Conservation (phyloP, 2,888 invertebrate genomes). For the Blastobasis adustella region DNA sequence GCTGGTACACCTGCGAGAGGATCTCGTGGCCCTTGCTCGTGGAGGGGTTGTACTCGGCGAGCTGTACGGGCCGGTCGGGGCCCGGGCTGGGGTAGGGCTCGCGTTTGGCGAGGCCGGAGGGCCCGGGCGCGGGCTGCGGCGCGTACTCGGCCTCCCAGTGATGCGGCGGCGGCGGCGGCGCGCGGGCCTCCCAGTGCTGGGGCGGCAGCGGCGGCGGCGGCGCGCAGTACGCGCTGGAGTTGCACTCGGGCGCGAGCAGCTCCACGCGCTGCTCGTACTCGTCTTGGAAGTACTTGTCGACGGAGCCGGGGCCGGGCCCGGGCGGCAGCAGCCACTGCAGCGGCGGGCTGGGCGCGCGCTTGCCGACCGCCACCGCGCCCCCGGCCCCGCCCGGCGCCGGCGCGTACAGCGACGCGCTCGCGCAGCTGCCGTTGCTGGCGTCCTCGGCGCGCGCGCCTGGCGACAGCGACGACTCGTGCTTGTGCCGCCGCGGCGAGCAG, state of each 20-base stretch:
- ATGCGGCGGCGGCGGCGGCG: conserved; percentile 77
- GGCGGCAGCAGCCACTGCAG: conserved; percentile 84
- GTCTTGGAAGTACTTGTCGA: conserved; percentile 76
- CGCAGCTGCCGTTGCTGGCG: conserved; percentile 80
- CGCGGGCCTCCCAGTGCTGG: conserved; percentile 79
- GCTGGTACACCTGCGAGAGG: conserved; percentile 93
- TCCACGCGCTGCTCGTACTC: conserved; percentile 82
- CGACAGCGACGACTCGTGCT: conserved; percentile 78
- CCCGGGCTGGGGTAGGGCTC: conserved; percentile 62
- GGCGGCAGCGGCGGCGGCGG: conserved; percentile 60
- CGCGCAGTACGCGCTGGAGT: conserved; percentile 63
- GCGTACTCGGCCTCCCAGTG: conserved; percentile 79
- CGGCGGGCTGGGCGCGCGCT: conserved; percentile 68
- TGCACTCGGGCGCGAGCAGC: conserved; percentile 60
- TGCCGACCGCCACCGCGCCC: conserved; percentile 23
- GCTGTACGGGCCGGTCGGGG: conserved; percentile 78
- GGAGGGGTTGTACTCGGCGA: conserved; percentile 95
- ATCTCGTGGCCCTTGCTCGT: conserved; percentile 97
- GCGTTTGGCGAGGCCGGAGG: conserved; percentile 79
- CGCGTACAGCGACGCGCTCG: conserved; percentile 77
- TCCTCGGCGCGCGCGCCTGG: conserved; percentile 84
- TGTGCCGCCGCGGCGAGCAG: conserved; percentile 73
- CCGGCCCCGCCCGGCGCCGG: conserved; percentile 42
- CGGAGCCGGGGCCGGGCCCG: conserved; percentile 78
- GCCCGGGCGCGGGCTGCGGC: conserved; percentile 67